phyloP scores from a whole-genome alignment of 2,888 invertebrate species.

The Drosophila cognata region DNA sequence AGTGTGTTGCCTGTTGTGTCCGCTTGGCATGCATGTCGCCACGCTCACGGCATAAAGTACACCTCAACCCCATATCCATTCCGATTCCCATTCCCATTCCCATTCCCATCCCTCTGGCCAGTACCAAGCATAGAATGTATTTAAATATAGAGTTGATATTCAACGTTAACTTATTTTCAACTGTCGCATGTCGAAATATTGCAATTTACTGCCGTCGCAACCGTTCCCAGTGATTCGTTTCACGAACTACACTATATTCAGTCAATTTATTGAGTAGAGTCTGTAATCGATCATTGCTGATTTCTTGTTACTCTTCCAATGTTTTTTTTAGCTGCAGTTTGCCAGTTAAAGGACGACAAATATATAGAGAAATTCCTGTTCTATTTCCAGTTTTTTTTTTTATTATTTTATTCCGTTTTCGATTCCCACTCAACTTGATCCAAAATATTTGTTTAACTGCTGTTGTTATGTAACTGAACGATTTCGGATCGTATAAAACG shows the following conservation, averaged over 20 bases:
- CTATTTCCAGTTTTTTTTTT: not conserved
- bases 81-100: not conserved
- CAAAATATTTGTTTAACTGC: not conserved
- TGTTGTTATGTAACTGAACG: not conserved
- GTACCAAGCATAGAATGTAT: constrained; percentile 11
- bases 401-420: not conserved
- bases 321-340: not conserved
- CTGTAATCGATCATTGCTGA: not conserved
- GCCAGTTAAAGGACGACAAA: not conserved
- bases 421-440: not conserved
- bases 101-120: not conserved
- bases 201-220: constrained; percentile 26
- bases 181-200: constrained; percentile 46
- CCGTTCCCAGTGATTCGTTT: constrained; percentile 13
- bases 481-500: not conserved
- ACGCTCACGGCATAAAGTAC: constrained; percentile 16
- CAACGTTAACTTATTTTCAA: constrained; percentile 36
- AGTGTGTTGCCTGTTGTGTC: constrained; percentile 34
- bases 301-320: not conserved
- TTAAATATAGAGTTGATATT: constrained; percentile 31
- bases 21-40: constrained; percentile 36
- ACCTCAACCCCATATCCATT: not conserved
- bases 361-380: not conserved
- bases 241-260: not conserved
- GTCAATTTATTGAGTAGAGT: not conserved